Evolutionary conservation across 2,113 vertebrate genomes (phyloP), one percentile per base, ranked within the genome.

Genomic region (Grus americana): DNA sequence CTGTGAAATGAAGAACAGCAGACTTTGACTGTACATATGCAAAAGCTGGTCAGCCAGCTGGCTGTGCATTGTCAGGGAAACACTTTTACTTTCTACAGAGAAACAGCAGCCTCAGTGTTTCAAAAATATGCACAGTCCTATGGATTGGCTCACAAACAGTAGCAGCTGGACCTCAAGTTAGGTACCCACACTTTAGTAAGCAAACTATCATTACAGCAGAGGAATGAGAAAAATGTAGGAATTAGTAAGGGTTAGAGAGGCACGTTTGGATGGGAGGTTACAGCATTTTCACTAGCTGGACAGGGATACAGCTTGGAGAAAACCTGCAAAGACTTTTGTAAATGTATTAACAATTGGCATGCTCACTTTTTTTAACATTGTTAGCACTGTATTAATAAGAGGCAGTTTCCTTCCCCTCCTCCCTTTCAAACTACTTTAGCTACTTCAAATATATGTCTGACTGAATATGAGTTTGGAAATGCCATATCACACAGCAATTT

Each of bases 31-130:
- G 57, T 81, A 79, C 6, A 1, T 89, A 75, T 47, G 66, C 66
- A 94, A 90, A 96, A 90, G 26, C 44, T 73, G 22, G 29, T 84
- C 36, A 89, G 47, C 76, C 95, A 97, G 73, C 83, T 96, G 94
- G 92, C 75, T 71, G 42, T 26, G 30, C 65, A 58, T 81, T 94
- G 47, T 92, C 70, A 58, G 88, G 42, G 80, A 76, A 92, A 65
- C 13, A 50, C 80, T 89, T 94, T 54, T 79, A 93, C 55, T 88
- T 96, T 88, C 58, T 58, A 38, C 42, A 22, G 81, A 29, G 50
- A 92, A 95, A 97, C 96, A 97, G 95, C 92, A 93, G 70, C 61
- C 54, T 93, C 86, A 91, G 80, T 97, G 91, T 97, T 95, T 93
- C 40, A 95, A 82, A 95, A 93, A 66, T 97, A 92, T 85, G 86